Evolutionary conservation across 2,797 vertebrate genomes (phyloP).

Genomic region (Lemur catta): DNA sequence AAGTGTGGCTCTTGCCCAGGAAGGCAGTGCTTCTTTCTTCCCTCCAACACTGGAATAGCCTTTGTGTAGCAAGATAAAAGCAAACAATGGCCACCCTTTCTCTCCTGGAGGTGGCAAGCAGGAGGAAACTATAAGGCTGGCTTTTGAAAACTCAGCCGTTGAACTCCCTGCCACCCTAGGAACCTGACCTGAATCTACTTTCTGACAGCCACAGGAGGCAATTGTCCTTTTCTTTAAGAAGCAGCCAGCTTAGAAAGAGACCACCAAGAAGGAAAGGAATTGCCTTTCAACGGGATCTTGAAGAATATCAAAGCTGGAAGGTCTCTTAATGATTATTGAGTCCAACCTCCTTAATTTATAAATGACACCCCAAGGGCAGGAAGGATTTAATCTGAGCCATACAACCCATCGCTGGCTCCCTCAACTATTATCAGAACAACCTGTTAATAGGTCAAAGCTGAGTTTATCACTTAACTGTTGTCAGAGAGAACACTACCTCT

Average conservation of each 20-base stretch:
- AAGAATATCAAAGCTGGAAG: conserved; percentile 21
- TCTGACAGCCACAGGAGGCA: not conserved
- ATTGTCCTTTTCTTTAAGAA: conserved; percentile 53
- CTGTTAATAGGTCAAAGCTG: not conserved
- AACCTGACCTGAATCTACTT: conserved; percentile 60
- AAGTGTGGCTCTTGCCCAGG: not conserved
- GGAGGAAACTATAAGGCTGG: not conserved
- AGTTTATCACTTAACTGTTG: not conserved
- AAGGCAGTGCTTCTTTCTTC: not conserved
- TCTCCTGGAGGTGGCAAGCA: not conserved
- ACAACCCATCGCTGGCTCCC: not conserved
- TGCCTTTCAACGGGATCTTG: conserved; percentile 6
- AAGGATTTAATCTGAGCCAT: not conserved
- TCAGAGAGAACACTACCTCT: not conserved
- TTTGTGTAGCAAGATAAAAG: conserved; percentile 64
- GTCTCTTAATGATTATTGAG: not conserved
- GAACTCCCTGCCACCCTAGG: conserved; percentile 39
- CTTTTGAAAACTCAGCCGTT: conserved; percentile 58
- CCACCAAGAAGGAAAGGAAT: not conserved
- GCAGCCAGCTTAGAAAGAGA: not conserved
- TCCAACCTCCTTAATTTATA: conserved; percentile 21
- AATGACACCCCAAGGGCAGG: not conserved
- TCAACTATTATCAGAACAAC: not conserved
- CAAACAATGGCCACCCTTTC: conserved; percentile 37
- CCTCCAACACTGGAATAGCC: not conserved